phyloP scores from a whole-genome alignment of 2,113 vertebrate genomes.

The Malurus elegans region DNA sequence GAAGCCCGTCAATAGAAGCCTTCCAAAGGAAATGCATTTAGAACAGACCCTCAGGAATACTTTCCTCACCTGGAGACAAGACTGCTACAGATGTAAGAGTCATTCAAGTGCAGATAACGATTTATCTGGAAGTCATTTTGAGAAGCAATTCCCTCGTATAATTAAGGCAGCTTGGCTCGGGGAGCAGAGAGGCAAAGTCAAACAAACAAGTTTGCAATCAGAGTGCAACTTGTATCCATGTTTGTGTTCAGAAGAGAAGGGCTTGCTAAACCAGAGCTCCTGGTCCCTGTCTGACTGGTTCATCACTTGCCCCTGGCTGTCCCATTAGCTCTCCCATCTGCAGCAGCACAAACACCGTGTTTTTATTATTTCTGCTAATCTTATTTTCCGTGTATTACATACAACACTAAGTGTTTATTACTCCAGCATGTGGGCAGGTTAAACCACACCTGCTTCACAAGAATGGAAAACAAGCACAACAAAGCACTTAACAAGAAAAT shows the following conservation, averaged over 20 bases:
- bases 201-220: background rate
- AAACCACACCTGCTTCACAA: background rate
- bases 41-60: background rate
- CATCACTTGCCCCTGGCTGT: background rate
- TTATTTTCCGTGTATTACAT: background rate
- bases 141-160: background rate
- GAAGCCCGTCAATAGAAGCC: background rate
- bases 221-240: background rate
- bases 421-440: background rate
- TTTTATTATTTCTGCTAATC: constrained; percentile 14
- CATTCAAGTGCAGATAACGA: background rate
- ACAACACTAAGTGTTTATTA: background rate
- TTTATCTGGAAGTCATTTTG: background rate
- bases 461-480: background rate
- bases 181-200: background rate
- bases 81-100: background rate
- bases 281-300: constrained; percentile 45
- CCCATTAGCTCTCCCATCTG: background rate
- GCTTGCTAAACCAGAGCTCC: constrained; percentile 41
- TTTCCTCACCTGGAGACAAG: background rate
- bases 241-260: background rate
- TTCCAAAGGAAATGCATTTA: background rate
- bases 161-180: background rate
- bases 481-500: background rate
- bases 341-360: background rate